These are phyloP conservation scores for Sphaeridia pumilis DNA, from an alignment of 2,888 invertebrate genomes.

Conservation along the genomic window DNA sequence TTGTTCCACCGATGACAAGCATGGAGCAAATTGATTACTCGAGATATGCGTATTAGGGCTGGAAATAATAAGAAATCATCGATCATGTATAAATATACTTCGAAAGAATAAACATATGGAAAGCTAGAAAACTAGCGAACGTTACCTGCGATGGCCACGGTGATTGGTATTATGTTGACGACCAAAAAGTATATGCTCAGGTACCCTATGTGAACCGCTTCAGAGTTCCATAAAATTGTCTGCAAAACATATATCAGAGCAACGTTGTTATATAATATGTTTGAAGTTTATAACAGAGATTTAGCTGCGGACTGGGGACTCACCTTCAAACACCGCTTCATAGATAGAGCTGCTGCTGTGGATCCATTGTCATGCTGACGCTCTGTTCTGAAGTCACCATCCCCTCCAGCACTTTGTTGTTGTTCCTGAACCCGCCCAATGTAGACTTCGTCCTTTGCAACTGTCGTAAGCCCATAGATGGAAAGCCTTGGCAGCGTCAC, in stretches of 20 bases:
- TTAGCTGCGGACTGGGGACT: background rate
- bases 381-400: no score
- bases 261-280: no score
- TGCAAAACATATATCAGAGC: constrained; percentile 2
- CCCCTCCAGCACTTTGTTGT: no score
- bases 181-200: background rate
- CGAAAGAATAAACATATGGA: background rate
- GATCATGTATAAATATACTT: no score
- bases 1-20: background rate
- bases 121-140: background rate
- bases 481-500: constrained; percentile 3
- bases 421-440: no score
- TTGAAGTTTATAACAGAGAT: no score
- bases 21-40: constrained; percentile 1
- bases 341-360: background rate
- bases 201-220: background rate
- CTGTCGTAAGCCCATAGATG: background rate
- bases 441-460: background rate
- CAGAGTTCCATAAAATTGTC: background rate
- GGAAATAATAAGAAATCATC: no score
- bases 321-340: constrained; percentile 6
- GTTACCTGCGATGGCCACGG: background rate
- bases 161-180: constrained; percentile 1
- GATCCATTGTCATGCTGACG: no score
- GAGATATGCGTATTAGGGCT: background rate